phyloP scores from a whole-genome alignment of 2,797 vertebrate genomes.

The Silurus lanzhouensis region DNA sequence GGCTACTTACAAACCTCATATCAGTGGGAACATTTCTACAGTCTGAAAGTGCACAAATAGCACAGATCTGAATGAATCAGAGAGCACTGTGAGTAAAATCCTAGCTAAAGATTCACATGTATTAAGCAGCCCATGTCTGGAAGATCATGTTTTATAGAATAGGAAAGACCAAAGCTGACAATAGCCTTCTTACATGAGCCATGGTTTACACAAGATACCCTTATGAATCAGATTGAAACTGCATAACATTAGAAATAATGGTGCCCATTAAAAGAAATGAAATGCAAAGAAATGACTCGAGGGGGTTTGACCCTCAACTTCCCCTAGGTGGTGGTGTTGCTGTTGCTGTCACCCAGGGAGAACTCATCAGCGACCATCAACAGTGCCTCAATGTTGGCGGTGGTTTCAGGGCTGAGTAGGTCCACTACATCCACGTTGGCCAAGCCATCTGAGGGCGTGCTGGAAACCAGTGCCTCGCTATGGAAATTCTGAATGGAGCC shows the following conservation, averaged over 20 bases:
- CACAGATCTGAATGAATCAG: constrained; percentile 57
- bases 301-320: constrained; percentile 34
- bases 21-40: constrained; percentile 13
- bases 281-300: not conserved
- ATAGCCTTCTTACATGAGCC: constrained; percentile 26
- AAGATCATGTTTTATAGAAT: constrained; percentile 43
- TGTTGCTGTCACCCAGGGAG: constrained; percentile 70
- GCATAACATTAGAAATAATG: constrained; percentile 29
- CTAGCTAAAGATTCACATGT: constrained; percentile 25
- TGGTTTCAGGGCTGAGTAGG: constrained; percentile 86
- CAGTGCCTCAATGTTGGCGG: constrained; percentile 86
- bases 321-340: constrained; percentile 76
- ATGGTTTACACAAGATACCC: constrained; percentile 6
- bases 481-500: constrained; percentile 63
- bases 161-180: constrained; percentile 48
- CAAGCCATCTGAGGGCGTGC: constrained; percentile 77
- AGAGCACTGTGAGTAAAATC: constrained; percentile 64
- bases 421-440: constrained; percentile 91
- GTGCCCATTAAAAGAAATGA: constrained; percentile 8
- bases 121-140: constrained; percentile 18
- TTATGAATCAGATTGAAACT: constrained; percentile 24
- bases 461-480: constrained; percentile 52
- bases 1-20: constrained; percentile 4
- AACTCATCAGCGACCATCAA: constrained; percentile 88
- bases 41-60: constrained; percentile 32